Base-by-base conservation (phyloP, 2,888 invertebrate genomes). In the Aradus depressus region DNA sequence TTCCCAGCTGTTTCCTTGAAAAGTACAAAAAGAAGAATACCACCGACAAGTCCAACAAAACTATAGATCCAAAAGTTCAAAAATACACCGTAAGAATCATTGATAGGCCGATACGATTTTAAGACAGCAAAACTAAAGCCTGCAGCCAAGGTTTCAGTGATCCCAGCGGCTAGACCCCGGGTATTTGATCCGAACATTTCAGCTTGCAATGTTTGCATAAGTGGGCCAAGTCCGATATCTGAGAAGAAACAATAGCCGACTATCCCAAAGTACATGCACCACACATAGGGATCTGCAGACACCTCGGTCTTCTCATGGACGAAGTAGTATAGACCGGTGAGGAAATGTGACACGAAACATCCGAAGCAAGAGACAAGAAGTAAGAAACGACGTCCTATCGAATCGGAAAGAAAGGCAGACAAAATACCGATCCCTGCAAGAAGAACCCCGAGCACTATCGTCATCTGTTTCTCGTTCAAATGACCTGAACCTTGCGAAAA, bases 1-100 rank as follows among this genome's bases (percentile, higher is more conserved):
- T 58, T 59, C 10, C 61, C 61, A 10, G 60, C 59, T 6, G 61
- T 60, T 50, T 61, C 61, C 14, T 55, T 54, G 19, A 60, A 45
- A 4, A 56, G 26, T 32, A 55, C 45, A 21, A 54, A 52, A 3
- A 60, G 54, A 16, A 58, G 42, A 21, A 58, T 50, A n/a, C 58
- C 55, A 5, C 58, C 42, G 2, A 55, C 32, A 3, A 53, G 44
- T 28, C 53, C 56, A 6, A 51, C 21, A 14, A 53, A 34, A 22
- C 57, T 54, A 43, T 56, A 58, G 12, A 50, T 44, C n/a, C 45
- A 43, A 38, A 58, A 59, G 25, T 59, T 59, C 44, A 52, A 28
- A 23, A 53, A 56, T 12, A 58, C 53, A n/a, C 60, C 60, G 42
- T 52, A 58, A n/a, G 22, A 12, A 28, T 54, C 56, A 3, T 41